Conservation (phyloP, 1,140 invertebrate species). For the Atopsyche davidsoni region DNA sequence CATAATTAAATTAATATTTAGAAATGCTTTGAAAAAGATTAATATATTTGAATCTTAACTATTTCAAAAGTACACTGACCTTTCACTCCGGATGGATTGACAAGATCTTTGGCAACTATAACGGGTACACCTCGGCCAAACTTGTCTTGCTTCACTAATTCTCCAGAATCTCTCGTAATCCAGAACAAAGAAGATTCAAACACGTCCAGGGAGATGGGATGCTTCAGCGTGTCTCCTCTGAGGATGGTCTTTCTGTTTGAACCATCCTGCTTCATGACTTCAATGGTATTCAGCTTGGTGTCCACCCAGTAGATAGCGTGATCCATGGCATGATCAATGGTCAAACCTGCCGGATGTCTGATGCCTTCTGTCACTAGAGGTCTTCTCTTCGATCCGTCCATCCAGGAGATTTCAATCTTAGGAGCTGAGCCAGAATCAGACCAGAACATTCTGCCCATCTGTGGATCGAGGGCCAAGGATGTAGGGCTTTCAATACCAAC, state of each 20-base stretch:
- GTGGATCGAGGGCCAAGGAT: conserved; percentile 81
- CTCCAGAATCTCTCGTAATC: conserved; percentile 77
- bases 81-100: conserved; percentile 80
- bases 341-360: conserved; percentile 77
- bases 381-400: conserved; percentile 85
- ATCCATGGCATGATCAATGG: conserved; percentile 85
- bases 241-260: conserved; percentile 67
- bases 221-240: conserved; percentile 64
- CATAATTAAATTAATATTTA: too few species aligned
- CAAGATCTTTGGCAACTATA: conserved; percentile 69
- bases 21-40: too few species aligned
- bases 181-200: conserved; percentile 90
- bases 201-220: conserved; percentile 84
- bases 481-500: conserved; percentile 73
- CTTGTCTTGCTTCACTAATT: conserved; percentile 85
- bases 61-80: conserved; percentile 41
- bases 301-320: conserved; percentile 94
- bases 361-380: conserved; percentile 74
- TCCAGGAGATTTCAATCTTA: conserved; percentile 88
- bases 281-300: conserved; percentile 88
- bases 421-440: conserved; percentile 77
- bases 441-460: conserved; percentile 83
- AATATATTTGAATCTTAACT: too few species aligned
- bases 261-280: conserved; percentile 82
- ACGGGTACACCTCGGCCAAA: conserved; percentile 91